phyloP scores from a whole-genome alignment of 2,888 invertebrate genomes.

The Drosophila pseudotakahashii region DNA sequence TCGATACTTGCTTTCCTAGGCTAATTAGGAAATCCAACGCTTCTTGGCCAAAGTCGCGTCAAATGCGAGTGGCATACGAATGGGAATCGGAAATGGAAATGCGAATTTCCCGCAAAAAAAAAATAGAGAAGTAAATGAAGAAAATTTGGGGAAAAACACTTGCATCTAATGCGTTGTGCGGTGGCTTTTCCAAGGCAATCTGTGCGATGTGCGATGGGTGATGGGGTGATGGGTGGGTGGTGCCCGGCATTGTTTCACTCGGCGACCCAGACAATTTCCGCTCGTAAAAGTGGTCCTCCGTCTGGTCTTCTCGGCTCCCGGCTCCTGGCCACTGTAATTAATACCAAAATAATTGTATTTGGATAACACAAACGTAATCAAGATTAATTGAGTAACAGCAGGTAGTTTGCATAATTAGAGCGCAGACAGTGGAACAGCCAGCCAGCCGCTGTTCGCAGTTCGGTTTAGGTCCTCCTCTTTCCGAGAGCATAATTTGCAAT shows the following conservation, averaged over 20 bases:
- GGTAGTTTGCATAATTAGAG: constrained; percentile 79
- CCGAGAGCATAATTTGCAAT: constrained; percentile 73
- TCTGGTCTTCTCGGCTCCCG: constrained; percentile 11
- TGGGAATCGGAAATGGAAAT: constrained; percentile 9
- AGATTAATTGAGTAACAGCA: constrained; percentile 80
- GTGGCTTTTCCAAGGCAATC: constrained; percentile 11
- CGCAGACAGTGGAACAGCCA: constrained; percentile 43
- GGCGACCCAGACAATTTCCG: constrained; percentile 62
- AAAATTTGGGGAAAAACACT: constrained; percentile 49
- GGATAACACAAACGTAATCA: constrained; percentile 80
- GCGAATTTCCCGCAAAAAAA: constrained; percentile 4
- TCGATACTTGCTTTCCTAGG: constrained; percentile 21
- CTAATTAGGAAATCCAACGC: constrained; percentile 27
- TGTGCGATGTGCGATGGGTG: constrained; percentile 6
- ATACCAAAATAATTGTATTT: constrained; percentile 80
- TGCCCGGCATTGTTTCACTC: constrained; percentile 19
- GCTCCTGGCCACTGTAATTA: constrained; percentile 68
- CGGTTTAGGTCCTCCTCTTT: constrained; percentile 3
- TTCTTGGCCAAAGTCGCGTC: constrained; percentile 9
- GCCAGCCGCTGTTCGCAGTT: constrained; percentile 6
- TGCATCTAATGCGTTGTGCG: constrained; percentile 51
- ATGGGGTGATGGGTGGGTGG: no score
- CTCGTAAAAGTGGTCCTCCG: constrained; percentile 56
- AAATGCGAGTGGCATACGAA: constrained; percentile 28
- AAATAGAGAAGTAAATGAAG: neutral